Base-by-base conservation (phyloP, 2,888 invertebrate genomes). In the Steromphala cineraria region DNA sequence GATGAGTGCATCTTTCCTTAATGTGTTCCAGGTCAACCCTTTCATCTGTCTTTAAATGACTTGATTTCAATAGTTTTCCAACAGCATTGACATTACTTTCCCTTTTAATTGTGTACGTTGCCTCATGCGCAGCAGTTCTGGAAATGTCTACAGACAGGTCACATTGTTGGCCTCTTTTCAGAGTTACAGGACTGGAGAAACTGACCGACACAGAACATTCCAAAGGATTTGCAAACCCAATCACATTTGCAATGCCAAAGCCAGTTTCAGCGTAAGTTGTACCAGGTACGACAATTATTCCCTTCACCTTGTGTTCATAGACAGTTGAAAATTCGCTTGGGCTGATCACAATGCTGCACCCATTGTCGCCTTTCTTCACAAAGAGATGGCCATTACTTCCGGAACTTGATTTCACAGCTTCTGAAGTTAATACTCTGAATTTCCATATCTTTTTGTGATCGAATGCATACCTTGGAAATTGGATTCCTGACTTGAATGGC, bases 181-280 rank as follows among this genome's bases (percentile, higher is more conserved):
- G 28, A 10, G 52, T 52, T 5, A 46, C 46, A 5, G 75, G 75
- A 75, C 24, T 40, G n/a, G 40, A 24, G 24, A 75, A 75, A 24
- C 24, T 52, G 15, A 75, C 52, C 21, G 75, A 75, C 8, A 75
- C 52, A 21, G 46, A 21, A 21, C 21, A 21, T 52, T n/a, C 46
- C 31, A 31, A 19, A 17, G 36, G 24, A 46, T 75, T 24, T 19
- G 19, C n/a, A 21, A 15, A 24, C 13, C 52, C 52, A 24, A 75
- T 19, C 24, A 21, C 21, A n/a, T 21, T 46, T 21, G 81, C 84
- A 21, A 87, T 75, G 31, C 84, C 88, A 28, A 88, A 82, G 1
- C 85, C 89, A n/a, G 87, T 82, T 74, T 89, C 89, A 0, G 84
- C 87, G 76, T 87, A 87, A 17, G 86, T 81, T 7, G 87, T 85